Conservation (phyloP, 2,797 vertebrate species). For the Pseudomugil gertrudae region DNA sequence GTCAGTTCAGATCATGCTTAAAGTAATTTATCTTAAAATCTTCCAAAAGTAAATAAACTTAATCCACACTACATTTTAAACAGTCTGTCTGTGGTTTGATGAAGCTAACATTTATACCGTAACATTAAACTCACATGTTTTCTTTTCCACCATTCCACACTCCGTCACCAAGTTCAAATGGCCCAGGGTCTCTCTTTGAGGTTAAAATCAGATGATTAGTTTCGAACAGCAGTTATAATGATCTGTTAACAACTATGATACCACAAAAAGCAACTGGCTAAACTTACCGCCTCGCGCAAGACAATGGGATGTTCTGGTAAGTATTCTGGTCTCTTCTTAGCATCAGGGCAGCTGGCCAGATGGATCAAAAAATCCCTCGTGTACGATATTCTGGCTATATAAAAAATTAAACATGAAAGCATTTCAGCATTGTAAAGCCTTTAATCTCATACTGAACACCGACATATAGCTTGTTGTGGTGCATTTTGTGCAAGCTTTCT, state of each 20-base stretch:
- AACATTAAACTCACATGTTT: slow-evolving; percentile 46
- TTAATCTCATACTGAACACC: neutral
- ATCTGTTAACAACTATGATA: neutral
- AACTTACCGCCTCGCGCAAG: slow-evolving; percentile 76
- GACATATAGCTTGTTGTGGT: neutral
- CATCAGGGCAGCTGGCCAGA: slow-evolving; percentile 77
- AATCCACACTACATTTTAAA: slow-evolving; percentile 4
- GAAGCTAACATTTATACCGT: neutral
- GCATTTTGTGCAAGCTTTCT: neutral
- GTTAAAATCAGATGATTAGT: slow-evolving; percentile 1
- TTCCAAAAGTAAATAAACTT: neutral
- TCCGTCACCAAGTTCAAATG: slow-evolving; percentile 35
- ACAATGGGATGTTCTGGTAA: slow-evolving; percentile 83
- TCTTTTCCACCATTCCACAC: slow-evolving; percentile 22
- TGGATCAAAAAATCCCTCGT: slow-evolving; percentile 81
- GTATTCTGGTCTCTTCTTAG: slow-evolving; percentile 80
- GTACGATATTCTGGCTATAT: slow-evolving; percentile 79
- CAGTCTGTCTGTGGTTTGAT: neutral
- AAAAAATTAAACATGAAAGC: slow-evolving; percentile 6
- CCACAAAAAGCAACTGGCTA: neutral
- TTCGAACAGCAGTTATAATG: slow-evolving; percentile 1
- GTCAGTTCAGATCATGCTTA: neutral
- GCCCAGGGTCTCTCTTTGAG: slow-evolving; percentile 55
- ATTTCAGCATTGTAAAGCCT: neutral
- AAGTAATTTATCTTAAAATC: neutral